A percentile compares a stretch with the other conserved stretches of the same genome.
Conservation (phyloP, 2,797 vertebrate species). For the Rousettus madagascariensis region DNA sequence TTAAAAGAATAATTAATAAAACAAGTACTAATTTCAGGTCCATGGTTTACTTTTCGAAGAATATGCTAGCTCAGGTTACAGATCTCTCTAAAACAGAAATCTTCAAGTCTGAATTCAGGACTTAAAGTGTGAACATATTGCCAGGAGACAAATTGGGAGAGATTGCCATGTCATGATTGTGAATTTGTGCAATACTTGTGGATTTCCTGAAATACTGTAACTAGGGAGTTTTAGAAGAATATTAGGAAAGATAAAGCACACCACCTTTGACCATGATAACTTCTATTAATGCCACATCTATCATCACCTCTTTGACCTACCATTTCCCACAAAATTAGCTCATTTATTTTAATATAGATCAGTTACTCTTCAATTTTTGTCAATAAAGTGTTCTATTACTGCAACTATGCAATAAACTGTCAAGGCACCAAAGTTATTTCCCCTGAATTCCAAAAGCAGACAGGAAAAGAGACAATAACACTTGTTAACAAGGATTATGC, state of each 20-base stretch:
- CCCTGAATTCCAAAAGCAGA: background rate
- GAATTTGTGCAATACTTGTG: background rate
- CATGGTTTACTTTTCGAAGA: background rate
- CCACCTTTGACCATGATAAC: background rate
- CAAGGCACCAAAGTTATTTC: background rate
- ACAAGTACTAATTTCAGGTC: background rate
- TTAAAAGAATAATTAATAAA: background rate
- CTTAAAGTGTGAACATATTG: background rate
- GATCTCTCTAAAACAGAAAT: background rate
- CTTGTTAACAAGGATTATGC: background rate
- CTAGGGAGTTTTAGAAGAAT: background rate
- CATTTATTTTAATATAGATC: slow-evolving; percentile 42
- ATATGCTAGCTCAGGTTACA: background rate
- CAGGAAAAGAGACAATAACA: background rate
- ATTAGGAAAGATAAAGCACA: background rate
- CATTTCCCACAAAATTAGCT: slow-evolving; percentile 10
- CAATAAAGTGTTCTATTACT: background rate
- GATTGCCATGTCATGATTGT: rapidly evolving
- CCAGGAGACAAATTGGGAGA: background rate
- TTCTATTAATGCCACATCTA: slow-evolving; percentile 1
- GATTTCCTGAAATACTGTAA: background rate
- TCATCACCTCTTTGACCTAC: background rate
- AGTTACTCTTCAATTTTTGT: slow-evolving; percentile 40
- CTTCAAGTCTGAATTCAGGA: background rate
- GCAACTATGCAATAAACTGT: background rate